Evolutionary conservation across 2,797 vertebrate species (phyloP).

Genomic region (Acridotheres tristis): DNA sequence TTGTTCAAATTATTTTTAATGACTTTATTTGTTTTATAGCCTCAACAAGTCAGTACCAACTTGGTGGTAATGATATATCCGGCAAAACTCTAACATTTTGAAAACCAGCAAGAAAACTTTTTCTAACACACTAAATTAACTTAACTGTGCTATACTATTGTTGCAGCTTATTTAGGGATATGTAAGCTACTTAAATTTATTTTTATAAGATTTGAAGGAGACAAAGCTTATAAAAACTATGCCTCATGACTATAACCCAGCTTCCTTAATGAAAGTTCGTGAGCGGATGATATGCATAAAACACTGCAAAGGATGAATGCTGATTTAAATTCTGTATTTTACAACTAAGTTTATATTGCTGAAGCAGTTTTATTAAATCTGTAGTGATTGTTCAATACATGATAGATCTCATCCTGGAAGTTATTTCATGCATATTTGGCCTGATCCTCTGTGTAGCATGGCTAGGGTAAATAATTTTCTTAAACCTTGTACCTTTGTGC

Average conservation of each 20-base stretch:
- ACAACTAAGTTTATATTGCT: slow-evolving; percentile 61
- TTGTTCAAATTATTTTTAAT: slow-evolving; percentile 86
- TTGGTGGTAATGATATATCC: slow-evolving; percentile 78
- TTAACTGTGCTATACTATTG: slow-evolving; percentile 54
- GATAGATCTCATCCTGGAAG: slow-evolving; percentile 14
- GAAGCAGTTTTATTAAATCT: slow-evolving; percentile 64
- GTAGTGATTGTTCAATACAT: slow-evolving; percentile 28
- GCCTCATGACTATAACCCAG: background rate
- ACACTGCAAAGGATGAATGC: slow-evolving; percentile 52
- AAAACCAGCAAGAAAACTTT: slow-evolving; percentile 59
- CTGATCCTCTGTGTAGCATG: background rate
- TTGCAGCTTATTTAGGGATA: slow-evolving; percentile 67
- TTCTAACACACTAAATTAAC: slow-evolving; percentile 65
- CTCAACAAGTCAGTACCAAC: slow-evolving; percentile 78
- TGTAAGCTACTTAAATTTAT: slow-evolving; percentile 65
- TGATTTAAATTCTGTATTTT: slow-evolving; percentile 71
- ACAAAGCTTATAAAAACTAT: slow-evolving; percentile 68
- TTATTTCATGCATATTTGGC: slow-evolving; percentile 9
- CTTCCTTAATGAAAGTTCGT: slow-evolving; percentile 61
- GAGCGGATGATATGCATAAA: slow-evolving; percentile 53
- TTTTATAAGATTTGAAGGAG: slow-evolving; percentile 68
- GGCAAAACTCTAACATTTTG: slow-evolving; percentile 73
- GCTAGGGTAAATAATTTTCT: slow-evolving; percentile 4
- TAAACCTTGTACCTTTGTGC: background rate
- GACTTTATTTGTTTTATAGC: slow-evolving; percentile 83